Evolutionary conservation across 1,140 invertebrate genomes (phyloP), one percentile per base, ranked within the genome.

Genomic region (Ceratosolen fusciceps): DNA sequence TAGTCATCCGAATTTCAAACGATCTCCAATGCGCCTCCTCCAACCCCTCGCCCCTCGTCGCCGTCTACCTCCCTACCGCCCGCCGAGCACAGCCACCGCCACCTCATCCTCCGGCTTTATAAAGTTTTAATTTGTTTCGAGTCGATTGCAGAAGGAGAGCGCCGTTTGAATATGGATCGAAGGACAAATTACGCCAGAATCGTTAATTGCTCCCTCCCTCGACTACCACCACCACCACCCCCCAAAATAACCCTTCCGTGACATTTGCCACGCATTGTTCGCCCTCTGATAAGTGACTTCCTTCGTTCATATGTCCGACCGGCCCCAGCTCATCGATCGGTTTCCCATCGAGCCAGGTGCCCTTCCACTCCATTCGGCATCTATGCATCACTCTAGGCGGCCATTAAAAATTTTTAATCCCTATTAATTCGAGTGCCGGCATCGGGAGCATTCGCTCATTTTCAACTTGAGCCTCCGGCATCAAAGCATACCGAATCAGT

Each of bases 121-220:
- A 75, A 76, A 80, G 67, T 80, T 80, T 80, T 80, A 76, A 80
- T 80, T 77, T 80, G 78, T 75, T 80, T 80, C 72, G 72, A n/a
- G 52, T 7, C 62, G 65, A 80, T 71, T 54, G 52, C 14, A 68
- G 60, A 29, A 52, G 14, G 8, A 29, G 62, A 67, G 65, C 52
- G 16, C n/a, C n/a, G n/a, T 75, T 71, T 75, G 65, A 75, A 75
- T 80, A 80, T 80, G 72, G 34, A 79, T 68, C 31, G 60, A 37
- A 47, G 37, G 39, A 37, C 19, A 67, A 54, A 79, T 67, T 56
- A 43, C n/a, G 31, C n/a, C 34, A 56, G 62, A 79, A 79, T 79
- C 60, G 29, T 31, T 74, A 58, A 79, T 79, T 74, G 39, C 7
- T 34, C n/a, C 19, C 39, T 31, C n/a, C 8, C n/a, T n/a, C n/a